These are phyloP conservation scores for Hydractinia echinata DNA, from an alignment of 30 jellyfish, hydroid and myxozoan genomes.

Conservation along the genomic window DNA sequence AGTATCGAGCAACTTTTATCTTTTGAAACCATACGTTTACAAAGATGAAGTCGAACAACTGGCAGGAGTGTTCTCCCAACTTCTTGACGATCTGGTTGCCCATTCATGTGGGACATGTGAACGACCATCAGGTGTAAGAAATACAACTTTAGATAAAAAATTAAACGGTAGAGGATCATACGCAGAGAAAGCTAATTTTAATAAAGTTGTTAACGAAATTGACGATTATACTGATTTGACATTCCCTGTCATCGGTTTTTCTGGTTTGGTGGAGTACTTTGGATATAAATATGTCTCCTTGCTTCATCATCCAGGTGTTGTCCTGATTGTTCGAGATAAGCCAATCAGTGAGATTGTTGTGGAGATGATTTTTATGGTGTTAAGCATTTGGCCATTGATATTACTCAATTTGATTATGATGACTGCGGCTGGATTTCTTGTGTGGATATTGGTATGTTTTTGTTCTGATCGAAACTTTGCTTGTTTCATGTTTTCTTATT, in stretches of 20 bases:
- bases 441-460: slow-evolving; percentile 23
- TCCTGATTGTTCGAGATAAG: slow-evolving; percentile 14
- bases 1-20: slow-evolving; percentile 52
- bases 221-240: slow-evolving; percentile 23
- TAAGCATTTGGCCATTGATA: slow-evolving; percentile 32
- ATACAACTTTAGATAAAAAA: slow-evolving; percentile 4
- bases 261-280: slow-evolving; percentile 8
- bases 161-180: slow-evolving; percentile 20
- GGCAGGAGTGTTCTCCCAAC: slow-evolving; percentile 16
- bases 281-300: slow-evolving; percentile 9
- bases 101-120: slow-evolving; percentile 25
- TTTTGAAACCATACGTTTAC: slow-evolving; percentile 13
- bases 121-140: slow-evolving; percentile 23
- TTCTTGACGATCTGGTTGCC: slow-evolving; percentile 6
- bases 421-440: slow-evolving; percentile 5
- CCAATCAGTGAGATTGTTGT: slow-evolving; percentile 9
- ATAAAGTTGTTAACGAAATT: neutral
- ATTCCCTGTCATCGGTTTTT: slow-evolving; percentile 24
- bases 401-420: slow-evolving; percentile 11
- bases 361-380: slow-evolving; percentile 8
- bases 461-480: too few species aligned
- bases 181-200: neutral
- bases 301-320: slow-evolving; percentile 36
- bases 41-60: neutral
- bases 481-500: neutral